Evolutionary conservation across 2,797 vertebrate species (phyloP), one percentile per base, ranked within the genome.

Genomic region (Synaphobranchus kaupii): DNA sequence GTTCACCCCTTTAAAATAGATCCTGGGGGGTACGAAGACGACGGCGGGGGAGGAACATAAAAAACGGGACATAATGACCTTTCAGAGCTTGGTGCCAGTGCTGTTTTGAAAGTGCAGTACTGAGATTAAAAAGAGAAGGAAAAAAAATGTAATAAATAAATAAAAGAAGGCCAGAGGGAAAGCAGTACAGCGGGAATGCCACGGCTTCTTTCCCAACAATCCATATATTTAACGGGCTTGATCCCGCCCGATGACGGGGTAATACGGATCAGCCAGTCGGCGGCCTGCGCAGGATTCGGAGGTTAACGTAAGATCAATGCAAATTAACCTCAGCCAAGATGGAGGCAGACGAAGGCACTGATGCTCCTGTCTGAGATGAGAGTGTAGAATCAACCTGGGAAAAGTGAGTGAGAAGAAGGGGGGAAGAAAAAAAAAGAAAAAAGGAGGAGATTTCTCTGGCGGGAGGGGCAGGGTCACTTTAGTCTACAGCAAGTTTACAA

Each of bases 291-390:
- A 63, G 52, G 25, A 20, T 31, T 52, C 22, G n/a, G 52, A 84
- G 56, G 83, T 22, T 84, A 39, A 60, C 54, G 28, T 12, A 63
- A 58, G 52, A 84, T 84, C 83, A 63, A 84, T 63, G n/a, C 15
- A 60, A 60, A 84, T 84, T 63, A 84, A 25, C 83, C 56, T 84
- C 56, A 60, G 47, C 28, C 82, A 83, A 31, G 52, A 54, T 47
- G 28, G 47, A 8, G n/a, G 28, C 52, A 12, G n/a, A 83, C 54
- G 13, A 9, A 13, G 52, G 8, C 10, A 10, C 52, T 54, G 52
- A 54, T 54, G 52, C 52, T 54, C 4, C 28, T 8, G 3, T 56
- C 9, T 34, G 71, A 73, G 71, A 73, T 73, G 71, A 73, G 71
- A 39, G 71, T 10, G 28, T 73, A 13, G 28, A 68, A 39, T 73